These are phyloP conservation scores for Noctuana brunneofusca DNA, from an alignment of 2,888 invertebrate species.

Conservation along the genomic window DNA sequence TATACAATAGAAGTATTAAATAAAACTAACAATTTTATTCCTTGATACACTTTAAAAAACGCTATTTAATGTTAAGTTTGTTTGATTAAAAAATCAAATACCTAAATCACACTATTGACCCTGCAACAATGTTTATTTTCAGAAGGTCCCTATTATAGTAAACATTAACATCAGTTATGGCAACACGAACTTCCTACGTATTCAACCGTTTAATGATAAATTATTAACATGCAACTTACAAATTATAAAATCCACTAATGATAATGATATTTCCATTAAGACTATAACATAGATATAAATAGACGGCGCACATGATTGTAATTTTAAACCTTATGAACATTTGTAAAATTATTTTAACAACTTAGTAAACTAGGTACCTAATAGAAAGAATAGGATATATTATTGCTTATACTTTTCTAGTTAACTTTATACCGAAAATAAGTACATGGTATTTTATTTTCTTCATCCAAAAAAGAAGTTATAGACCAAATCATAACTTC, in stretches of 20 bases:
- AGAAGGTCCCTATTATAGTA: conserved; percentile 34
- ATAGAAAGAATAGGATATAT: too few species aligned
- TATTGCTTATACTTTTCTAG: background rate
- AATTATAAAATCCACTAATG: background rate
- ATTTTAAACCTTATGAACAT: background rate
- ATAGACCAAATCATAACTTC: too few species aligned
- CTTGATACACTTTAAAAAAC: conserved; percentile 18
- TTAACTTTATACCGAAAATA: too few species aligned
- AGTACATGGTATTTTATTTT: too few species aligned
- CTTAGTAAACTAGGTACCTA: background rate
- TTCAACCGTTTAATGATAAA: background rate
- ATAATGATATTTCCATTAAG: background rate
- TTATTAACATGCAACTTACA: conserved; percentile 13
- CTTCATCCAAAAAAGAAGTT: too few species aligned
- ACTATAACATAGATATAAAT: background rate
- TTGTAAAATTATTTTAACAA: background rate
- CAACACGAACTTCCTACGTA: conserved; percentile 22
- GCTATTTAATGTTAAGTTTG: conserved; percentile 28
- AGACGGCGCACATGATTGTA: background rate
- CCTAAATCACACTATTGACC: conserved; percentile 35
- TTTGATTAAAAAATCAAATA: conserved; percentile 34
- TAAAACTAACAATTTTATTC: conserved; percentile 16
- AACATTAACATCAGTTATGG: conserved; percentile 27
- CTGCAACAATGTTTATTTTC: conserved; percentile 34
- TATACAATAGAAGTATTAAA: conserved; percentile 29